A percentile compares a stretch with the other conserved stretches of the same genome.
Evolutionary conservation across 2,797 vertebrate genomes (phyloP).

Genomic region (Pangasius macronema): DNA sequence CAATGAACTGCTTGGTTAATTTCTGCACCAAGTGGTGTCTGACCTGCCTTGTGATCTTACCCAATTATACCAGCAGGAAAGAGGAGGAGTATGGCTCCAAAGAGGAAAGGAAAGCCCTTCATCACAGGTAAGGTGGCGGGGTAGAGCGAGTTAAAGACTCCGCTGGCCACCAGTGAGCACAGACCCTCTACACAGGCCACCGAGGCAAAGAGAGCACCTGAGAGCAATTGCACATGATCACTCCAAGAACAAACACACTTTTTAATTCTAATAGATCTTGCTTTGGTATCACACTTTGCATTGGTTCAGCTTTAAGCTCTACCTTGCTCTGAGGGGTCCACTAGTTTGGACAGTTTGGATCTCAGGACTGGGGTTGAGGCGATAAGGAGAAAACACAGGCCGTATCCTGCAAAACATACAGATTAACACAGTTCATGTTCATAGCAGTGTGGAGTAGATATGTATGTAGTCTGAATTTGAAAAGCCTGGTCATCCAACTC

Average conservation of each 20-base stretch:
- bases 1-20: background rate
- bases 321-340: slow-evolving; percentile 88
- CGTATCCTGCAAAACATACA: slow-evolving; percentile 78
- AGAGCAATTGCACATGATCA: slow-evolving; percentile 38
- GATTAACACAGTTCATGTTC: background rate
- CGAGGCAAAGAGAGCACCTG: slow-evolving; percentile 89
- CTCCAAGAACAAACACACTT: background rate
- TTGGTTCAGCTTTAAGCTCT: slow-evolving; percentile 50
- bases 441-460: background rate
- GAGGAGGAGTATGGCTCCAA: slow-evolving; percentile 84
- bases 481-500: background rate
- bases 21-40: background rate
- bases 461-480: background rate
- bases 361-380: slow-evolving; percentile 85
- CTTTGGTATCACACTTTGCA: background rate
- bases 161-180: slow-evolving; percentile 80
- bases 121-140: slow-evolving; percentile 87
- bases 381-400: slow-evolving; percentile 86
- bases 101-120: slow-evolving; percentile 92
- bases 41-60: slow-evolving; percentile 69
- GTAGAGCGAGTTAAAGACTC: slow-evolving; percentile 89
- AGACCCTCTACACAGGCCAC: slow-evolving; percentile 87
- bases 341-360: slow-evolving; percentile 91
- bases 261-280: background rate
- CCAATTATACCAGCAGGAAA: slow-evolving; percentile 85